Evolutionary conservation across 2,888 invertebrate species (phyloP).

Genomic region (Xanthostigma xanthostigma): DNA sequence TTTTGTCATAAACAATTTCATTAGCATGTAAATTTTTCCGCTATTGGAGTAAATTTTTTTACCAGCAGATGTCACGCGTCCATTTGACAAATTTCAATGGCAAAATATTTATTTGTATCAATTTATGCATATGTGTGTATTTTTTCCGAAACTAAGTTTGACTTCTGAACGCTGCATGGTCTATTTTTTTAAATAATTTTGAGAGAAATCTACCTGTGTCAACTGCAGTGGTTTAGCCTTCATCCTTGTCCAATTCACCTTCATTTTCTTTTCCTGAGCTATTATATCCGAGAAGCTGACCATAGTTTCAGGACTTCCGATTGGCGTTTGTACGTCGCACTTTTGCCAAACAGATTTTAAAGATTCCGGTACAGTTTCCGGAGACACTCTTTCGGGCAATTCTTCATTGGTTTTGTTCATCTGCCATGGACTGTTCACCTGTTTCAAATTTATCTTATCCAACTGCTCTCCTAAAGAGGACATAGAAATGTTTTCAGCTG

Average conservation of each 20-base stretch:
- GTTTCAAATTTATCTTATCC: conserved; percentile 23
- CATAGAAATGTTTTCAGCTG: conserved; percentile 30
- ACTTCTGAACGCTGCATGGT: no score
- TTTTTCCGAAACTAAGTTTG: no score
- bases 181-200: not conserved
- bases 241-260: conserved; percentile 52
- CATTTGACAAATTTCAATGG: not conserved
- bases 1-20: no score
- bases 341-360: not conserved
- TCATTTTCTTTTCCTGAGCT: conserved; percentile 56
- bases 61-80: not conserved
- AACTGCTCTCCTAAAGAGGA: conserved; percentile 23
- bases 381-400: not conserved
- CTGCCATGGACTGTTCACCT: conserved; percentile 4
- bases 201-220: conserved; percentile 47
- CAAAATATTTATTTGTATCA: no score
- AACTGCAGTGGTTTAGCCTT: conserved; percentile 55
- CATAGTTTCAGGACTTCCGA: conserved; percentile 18
- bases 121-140: no score
- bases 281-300: conserved; percentile 41
- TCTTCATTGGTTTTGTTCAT: no score
- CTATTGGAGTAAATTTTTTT: no score
- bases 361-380: conserved; percentile 7
- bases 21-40: not conserved
- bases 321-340: conserved; percentile 25